phyloP scores from a whole-genome alignment of 2,113 vertebrate genomes.

The Centrocercus urophasianus region DNA sequence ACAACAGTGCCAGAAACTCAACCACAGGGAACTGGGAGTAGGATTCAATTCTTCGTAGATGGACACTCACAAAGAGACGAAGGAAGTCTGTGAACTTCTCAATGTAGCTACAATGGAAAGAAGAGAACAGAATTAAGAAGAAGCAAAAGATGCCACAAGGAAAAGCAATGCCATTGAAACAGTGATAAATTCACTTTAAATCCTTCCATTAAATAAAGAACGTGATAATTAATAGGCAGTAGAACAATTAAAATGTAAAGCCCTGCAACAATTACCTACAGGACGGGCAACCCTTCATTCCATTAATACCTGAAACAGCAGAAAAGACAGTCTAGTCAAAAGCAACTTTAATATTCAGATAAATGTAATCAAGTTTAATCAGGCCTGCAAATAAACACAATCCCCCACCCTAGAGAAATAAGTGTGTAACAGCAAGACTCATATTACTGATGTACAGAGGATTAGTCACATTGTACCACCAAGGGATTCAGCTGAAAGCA shows the following conservation, averaged over 20 bases:
- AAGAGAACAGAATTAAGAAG: slow-evolving; percentile 3
- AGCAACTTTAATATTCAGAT: slow-evolving; percentile 73
- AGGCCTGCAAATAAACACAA: slow-evolving; percentile 25
- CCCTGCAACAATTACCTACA: slow-evolving; percentile 80
- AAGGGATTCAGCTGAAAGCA: neutral
- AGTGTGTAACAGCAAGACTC: neutral
- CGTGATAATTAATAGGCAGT: slow-evolving; percentile 1
- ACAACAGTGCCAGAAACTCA: slow-evolving; percentile 93
- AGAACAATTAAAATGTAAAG: slow-evolving; percentile 75
- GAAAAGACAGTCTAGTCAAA: slow-evolving; percentile 76
- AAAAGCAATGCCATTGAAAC: slow-evolving; percentile 12
- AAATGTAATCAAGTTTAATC: neutral
- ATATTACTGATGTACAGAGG: neutral
- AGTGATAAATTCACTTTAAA: slow-evolving; percentile 36
- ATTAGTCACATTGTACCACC: neutral
- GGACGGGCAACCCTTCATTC: slow-evolving; percentile 78
- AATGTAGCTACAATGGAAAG: slow-evolving; percentile 87
- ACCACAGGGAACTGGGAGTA: slow-evolving; percentile 96
- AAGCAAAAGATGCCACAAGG: neutral
- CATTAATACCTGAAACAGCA: slow-evolving; percentile 82
- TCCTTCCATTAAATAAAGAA: slow-evolving; percentile 31
- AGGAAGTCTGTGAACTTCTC: slow-evolving; percentile 99
- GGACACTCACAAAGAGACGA: slow-evolving; percentile 95
- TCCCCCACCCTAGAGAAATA: neutral
- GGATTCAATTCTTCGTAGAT: slow-evolving; percentile 94